Evolutionary conservation across 2,797 vertebrate genomes (phyloP), one percentile per base, ranked within the genome.

Genomic region (Sciurus carolinensis): DNA sequence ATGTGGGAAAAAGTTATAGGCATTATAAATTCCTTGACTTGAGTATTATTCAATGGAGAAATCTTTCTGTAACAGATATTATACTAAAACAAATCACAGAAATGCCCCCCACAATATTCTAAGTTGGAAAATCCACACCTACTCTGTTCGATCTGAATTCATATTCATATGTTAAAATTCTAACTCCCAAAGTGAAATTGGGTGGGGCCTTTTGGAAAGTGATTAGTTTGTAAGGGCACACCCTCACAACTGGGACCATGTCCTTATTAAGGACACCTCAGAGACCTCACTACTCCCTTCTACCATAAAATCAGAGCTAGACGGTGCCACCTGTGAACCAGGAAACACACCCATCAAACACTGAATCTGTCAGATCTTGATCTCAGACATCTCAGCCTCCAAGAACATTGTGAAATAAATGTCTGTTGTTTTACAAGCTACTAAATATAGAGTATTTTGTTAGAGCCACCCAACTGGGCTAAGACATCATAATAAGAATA

Each of bases 21-120:
- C 36, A 84, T 92, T 96, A 95, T 62, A 91, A 92, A 95, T 85
- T 7, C 52, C 81, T 87, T 52, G 5, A 54, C 1, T 82, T 80
- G 64, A 71, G 84, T 77, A 87, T 87, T 67, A 91, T 3, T 1
- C 22, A 1, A 75, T 4, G 42, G 33, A 0, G 57, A 69, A 84
- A 47, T 79, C 62, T 26, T 95, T n/a, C 57, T 66, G 62, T 57
- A 1, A 83, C 28, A 90, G 57, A 13, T 69, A 24, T 42, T 50
- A 83, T 15, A 59, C 64, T 64, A 71, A 69, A 44, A 0, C 85
- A 94, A 86, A 95, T 67, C 76, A 92, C 76, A 95, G 90, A 30
- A 50, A n/a, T 71, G 33, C 11, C 42, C 36, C 44, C n/a, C 83
- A 50, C 33, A 76, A 30, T 52, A 52, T 62, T 75, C 73, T 75